Evolutionary conservation across 2,113 vertebrate genomes (phyloP).

Genomic region (Austrofundulus limnaeus): DNA sequence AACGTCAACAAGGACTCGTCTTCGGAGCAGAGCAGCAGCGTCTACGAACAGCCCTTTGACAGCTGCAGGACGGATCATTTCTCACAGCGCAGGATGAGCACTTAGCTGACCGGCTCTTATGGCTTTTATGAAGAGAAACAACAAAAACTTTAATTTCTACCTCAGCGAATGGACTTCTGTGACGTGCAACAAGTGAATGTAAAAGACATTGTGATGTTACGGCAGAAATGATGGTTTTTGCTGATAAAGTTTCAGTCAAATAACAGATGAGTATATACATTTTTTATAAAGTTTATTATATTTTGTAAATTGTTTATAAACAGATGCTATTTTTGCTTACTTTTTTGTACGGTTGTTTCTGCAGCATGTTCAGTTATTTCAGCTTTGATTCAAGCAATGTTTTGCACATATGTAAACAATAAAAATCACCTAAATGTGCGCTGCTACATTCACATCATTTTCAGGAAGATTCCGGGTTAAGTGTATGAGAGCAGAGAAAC

Average conservation of each 20-base stretch:
- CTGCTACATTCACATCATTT: constrained; percentile 67
- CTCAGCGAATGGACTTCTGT: constrained; percentile 81
- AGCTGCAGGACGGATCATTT: constrained; percentile 79
- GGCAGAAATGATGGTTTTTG: constrained; percentile 31
- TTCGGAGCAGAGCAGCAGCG: constrained; percentile 65
- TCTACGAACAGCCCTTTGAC: constrained; percentile 80
- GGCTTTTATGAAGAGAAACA: constrained; percentile 58
- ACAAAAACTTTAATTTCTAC: constrained; percentile 81
- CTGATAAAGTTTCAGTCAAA: constrained; percentile 49
- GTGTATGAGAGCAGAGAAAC: no score
- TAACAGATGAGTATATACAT: constrained; percentile 63
- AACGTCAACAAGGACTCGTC: constrained; percentile 64
- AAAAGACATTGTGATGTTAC: constrained; percentile 52
- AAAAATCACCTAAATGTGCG: constrained; percentile 60
- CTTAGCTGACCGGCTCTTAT: constrained; percentile 72
- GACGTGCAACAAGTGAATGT: constrained; percentile 78
- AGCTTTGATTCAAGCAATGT: constrained; percentile 74
- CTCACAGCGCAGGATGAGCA: constrained; percentile 74
- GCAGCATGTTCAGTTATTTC: constrained; percentile 66
- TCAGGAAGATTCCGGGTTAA: no score
- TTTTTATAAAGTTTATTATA: constrained; percentile 85
- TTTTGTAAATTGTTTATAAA: constrained; percentile 94
- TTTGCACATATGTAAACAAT: constrained; percentile 79
- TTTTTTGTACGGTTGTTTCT: constrained; percentile 55
- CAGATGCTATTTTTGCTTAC: constrained; percentile 78